Base-by-base conservation (phyloP, 2,797 vertebrate genomes). In the Hippocampus kuda region DNA sequence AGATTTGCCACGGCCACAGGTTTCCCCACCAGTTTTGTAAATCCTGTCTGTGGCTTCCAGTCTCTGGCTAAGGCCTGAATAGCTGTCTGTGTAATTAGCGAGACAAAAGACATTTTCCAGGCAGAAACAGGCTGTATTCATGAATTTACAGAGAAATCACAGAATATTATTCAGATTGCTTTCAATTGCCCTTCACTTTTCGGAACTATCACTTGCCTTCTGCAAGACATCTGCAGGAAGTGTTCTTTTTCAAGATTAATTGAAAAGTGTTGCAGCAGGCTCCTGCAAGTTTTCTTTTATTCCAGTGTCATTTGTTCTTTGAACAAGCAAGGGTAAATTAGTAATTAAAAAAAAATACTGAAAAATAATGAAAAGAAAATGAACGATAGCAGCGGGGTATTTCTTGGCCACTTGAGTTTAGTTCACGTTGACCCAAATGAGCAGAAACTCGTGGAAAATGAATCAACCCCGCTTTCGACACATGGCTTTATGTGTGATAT, bases 381-480 rank as follows among this genome's bases (percentile, higher is more conserved):
- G 24, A 27, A 13, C 5, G 26, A 26, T 12, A 57, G 26, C 11
- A 2, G 13, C 27, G 5, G 16, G 62, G 41, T 22, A 64, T 42
- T 64, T 22, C 38, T 22, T 44, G 12, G n/a, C 22, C 44, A 44
- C 38, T 16, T 44, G n/a, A 76, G 71, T 76, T 66, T 70, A 77
- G 68, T 81, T 88, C 81, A 82, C 79, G 66, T 81, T 7, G 69
- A 85, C 81, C 79, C 79, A 81, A 81, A 79, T 80, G 78, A 86
- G 85, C 82, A 69, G 73, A 86, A 91, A 85, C 84, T 85, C 79
- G 75, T 76, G 74, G 84, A 79, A 89, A 88, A 89, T 88, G 89
- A 85, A 88, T 88, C 81, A 87, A 10, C 67, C 65, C 60, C 66
- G 53, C 64, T 70, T 86, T 90, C 72, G 84, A 79, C 63, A 70